Evolutionary conservation across 2,797 vertebrate genomes (phyloP).

Genomic region (Triplophysa yarkandensis): DNA sequence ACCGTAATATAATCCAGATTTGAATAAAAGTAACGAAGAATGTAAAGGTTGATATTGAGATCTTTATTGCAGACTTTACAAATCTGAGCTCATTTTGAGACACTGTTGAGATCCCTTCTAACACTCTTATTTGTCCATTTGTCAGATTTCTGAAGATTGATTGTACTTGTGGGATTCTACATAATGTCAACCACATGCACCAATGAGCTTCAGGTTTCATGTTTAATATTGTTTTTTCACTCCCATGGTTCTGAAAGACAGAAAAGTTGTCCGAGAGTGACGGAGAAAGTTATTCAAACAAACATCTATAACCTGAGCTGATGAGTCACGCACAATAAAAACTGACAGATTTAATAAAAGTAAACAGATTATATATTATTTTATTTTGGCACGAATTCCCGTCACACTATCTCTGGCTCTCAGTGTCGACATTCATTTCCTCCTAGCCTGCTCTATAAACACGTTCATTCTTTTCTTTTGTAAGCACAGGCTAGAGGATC

Average conservation of each 20-base stretch:
- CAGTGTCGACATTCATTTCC: conserved; percentile 25
- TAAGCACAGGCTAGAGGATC: conserved; percentile 22
- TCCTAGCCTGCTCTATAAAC: neutral
- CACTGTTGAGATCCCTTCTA: too few species aligned
- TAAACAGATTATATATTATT: neutral
- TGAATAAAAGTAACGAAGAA: too few species aligned
- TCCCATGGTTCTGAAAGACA: neutral
- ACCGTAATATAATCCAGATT: too few species aligned
- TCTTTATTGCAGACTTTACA: too few species aligned
- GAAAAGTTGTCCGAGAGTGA: neutral
- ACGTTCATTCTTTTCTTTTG: conserved; percentile 2
- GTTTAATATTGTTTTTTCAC: too few species aligned
- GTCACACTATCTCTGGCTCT: neutral
- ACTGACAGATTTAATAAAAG: neutral
- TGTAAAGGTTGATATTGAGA: too few species aligned
- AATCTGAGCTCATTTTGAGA: too few species aligned
- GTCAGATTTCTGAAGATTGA: too few species aligned
- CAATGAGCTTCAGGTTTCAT: too few species aligned
- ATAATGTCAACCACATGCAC: neutral
- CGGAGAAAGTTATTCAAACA: conserved; percentile 6
- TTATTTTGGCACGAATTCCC: conserved; percentile 1
- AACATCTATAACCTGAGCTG: neutral
- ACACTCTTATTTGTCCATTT: too few species aligned
- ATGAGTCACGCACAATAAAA: neutral
- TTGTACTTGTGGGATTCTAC: neutral